Percentiles rank a stretch among this genome's conserved stretches.
Evolutionary conservation across 2,113 vertebrate species (phyloP).

Genomic region (Chinchilla lanigera): DNA sequence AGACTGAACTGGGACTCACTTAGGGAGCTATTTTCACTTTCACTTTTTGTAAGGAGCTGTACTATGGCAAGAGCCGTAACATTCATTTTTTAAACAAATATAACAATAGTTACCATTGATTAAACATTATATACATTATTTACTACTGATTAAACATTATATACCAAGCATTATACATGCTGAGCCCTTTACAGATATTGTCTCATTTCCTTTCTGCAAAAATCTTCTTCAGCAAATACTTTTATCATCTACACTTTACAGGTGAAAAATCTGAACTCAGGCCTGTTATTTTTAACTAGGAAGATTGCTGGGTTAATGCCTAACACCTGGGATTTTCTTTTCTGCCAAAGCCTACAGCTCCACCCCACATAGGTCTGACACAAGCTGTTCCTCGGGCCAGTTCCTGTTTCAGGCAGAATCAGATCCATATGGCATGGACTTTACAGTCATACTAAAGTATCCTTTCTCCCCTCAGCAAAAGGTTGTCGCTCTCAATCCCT

Average conservation of each 20-base stretch:
- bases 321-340: background rate
- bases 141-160: background rate
- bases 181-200: background rate
- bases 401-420: background rate
- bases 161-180: background rate
- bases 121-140: background rate
- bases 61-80: background rate
- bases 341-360: background rate
- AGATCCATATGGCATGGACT: background rate
- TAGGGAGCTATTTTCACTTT: slow-evolving; percentile 49
- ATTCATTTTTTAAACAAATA: background rate
- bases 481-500: background rate
- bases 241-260: background rate
- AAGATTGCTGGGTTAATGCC: background rate
- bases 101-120: background rate
- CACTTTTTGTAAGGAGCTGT: background rate
- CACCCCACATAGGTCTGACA: background rate
- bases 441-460: background rate
- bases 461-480: background rate
- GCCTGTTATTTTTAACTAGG: background rate
- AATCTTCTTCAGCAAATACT: background rate
- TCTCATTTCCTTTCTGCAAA: slow-evolving; percentile 1
- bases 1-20: background rate
- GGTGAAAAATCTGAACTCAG: slow-evolving; percentile 8
- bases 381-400: background rate